Evolutionary conservation across 2,113 vertebrate species (phyloP).

Genomic region (Lathamus discolor): DNA sequence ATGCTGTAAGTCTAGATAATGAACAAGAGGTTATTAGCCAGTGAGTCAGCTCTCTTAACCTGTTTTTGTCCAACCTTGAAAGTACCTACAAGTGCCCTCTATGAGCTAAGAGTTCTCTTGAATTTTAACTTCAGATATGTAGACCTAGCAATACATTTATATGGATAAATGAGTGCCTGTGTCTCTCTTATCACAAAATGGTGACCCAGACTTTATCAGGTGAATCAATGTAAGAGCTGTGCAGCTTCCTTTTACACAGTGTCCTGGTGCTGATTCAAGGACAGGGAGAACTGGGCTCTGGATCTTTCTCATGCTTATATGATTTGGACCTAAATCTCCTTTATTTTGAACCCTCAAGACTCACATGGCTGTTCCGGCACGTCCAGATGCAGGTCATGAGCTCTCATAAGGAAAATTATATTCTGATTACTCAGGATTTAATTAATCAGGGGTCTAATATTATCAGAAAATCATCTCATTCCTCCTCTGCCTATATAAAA

Average conservation of each 20-base stretch:
- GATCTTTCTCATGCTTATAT: neutral
- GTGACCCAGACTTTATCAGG: neutral
- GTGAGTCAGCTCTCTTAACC: neutral
- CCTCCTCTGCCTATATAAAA: neutral
- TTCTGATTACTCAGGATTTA: neutral
- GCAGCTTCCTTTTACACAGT: neutral
- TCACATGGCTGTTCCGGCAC: neutral
- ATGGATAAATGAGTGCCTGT: neutral
- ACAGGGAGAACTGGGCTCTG: neutral
- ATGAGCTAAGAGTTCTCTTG: neutral
- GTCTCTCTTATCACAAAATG: neutral
- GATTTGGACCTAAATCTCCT: neutral
- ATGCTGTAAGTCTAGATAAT: neutral
- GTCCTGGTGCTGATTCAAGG: neutral
- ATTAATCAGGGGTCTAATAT: neutral
- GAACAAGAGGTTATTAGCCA: neutral
- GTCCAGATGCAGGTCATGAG: neutral
- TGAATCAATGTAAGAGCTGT: neutral
- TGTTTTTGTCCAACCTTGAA: neutral
- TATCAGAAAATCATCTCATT: neutral
- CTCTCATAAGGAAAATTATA: neutral
- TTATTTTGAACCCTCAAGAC: neutral
- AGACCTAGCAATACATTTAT: neutral
- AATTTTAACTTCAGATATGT: neutral
- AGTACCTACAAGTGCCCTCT: neutral